Evolutionary conservation across 2,797 vertebrate species (phyloP).

Genomic region (Rhinichthys osculus): DNA sequence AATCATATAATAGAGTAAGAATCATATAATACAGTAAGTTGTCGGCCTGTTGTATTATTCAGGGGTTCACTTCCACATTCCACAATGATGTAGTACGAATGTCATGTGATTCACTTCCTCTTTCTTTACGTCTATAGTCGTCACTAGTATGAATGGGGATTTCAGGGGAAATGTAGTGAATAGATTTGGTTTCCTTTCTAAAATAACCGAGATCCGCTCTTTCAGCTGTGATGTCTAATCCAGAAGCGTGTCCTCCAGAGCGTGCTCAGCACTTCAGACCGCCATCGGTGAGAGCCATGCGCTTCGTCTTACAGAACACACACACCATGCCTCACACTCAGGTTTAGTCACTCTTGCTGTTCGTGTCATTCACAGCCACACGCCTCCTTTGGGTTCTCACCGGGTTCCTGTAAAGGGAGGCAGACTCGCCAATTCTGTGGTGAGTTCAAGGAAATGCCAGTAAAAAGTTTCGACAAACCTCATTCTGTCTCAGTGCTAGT

Average conservation of each 20-base stretch:
- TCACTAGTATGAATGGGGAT: background rate
- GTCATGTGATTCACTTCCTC: background rate
- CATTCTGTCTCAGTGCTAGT: too few relatives aligned
- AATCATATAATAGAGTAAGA: background rate
- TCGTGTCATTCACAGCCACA: background rate
- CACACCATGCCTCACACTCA: too few relatives aligned
- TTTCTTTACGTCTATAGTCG: background rate
- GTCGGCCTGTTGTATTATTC: background rate
- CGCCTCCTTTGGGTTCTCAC: background rate
- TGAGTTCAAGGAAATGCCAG: slow-evolving; percentile 18
- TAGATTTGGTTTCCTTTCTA: background rate
- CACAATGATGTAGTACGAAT: background rate
- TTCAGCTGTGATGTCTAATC: background rate
- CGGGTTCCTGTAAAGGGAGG: background rate
- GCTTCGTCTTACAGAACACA: background rate
- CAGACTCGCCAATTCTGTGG: background rate
- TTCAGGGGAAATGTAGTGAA: background rate
- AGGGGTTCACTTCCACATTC: background rate
- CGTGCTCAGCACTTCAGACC: background rate
- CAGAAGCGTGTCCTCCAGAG: background rate
- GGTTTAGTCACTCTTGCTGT: background rate
- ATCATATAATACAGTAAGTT: background rate
- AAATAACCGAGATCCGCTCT: background rate
- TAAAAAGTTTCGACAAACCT: background rate
- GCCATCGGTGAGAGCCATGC: background rate